phyloP scores from a whole-genome alignment of 2,113 vertebrate species.

The rabbit (Oryctolagus cuniculus) region DNA sequence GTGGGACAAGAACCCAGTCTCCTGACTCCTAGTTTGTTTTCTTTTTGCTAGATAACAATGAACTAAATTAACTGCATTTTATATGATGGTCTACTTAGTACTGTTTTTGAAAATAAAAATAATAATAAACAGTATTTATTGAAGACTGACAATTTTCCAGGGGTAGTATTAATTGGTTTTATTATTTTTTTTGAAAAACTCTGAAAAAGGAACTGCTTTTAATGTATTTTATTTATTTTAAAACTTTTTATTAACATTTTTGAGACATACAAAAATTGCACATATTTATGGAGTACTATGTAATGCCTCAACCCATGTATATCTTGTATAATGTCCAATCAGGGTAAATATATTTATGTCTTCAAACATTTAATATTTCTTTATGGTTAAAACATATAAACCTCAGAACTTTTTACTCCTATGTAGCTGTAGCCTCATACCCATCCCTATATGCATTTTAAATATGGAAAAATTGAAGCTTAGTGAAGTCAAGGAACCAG shows the following conservation, averaged over 20 bases:
- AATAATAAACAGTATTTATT: not conserved
- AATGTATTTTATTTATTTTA: not conserved
- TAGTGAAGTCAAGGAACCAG: not conserved
- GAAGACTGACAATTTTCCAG: not conserved
- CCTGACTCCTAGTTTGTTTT: not conserved
- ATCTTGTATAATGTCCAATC: no score
- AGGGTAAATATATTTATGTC: no score
- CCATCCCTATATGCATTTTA: not conserved
- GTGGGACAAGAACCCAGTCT: not conserved
- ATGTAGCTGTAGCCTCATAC: no score
- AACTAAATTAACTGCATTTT: not conserved
- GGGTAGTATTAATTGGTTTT: not conserved
- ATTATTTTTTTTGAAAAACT: constrained; percentile 5
- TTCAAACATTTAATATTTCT: no score
- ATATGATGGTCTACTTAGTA: not conserved
- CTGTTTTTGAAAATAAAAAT: not conserved
- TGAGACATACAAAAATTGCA: no score
- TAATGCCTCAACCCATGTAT: no score
- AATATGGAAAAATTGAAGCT: not conserved
- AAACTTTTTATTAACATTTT: no score
- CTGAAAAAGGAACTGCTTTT: not conserved
- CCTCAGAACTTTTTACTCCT: no score
- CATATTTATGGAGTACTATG: no score
- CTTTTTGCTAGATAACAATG: not conserved
- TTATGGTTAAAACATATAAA: no score